Conservation (phyloP, 2,888 invertebrate species). For the Phaedon cochleariae region DNA sequence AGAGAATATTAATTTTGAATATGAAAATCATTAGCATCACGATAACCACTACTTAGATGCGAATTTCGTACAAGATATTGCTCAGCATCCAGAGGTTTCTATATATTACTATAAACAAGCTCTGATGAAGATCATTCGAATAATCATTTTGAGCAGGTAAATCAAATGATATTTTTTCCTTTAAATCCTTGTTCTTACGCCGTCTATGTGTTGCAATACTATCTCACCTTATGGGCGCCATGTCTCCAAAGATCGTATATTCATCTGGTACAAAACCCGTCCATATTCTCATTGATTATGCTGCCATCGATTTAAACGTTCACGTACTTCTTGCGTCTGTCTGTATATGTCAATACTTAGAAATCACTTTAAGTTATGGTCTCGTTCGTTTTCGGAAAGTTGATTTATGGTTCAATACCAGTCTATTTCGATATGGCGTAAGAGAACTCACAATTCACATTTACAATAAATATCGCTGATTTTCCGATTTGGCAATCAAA, state of each 20-base stretch:
- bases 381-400: slow-evolving; percentile 32
- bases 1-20: no score
- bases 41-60: no score
- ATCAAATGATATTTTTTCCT: neutral
- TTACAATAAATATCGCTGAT: neutral
- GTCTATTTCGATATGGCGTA: slow-evolving; percentile 3
- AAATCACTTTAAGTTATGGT: slow-evolving; percentile 17
- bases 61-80: no score
- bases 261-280: slow-evolving; percentile 54
- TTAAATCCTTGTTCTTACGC: neutral
- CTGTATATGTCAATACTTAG: slow-evolving; percentile 39
- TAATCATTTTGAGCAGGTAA: no score
- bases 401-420: slow-evolving; percentile 26
- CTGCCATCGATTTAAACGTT: slow-evolving; percentile 47
- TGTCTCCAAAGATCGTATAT: slow-evolving; percentile 56
- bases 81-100: no score
- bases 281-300: slow-evolving; percentile 56
- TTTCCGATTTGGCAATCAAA: no score
- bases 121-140: no score
- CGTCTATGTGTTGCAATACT: slow-evolving; percentile 37
- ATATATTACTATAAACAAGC: no score
- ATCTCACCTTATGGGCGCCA: slow-evolving; percentile 58
- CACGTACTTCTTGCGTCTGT: slow-evolving; percentile 27
- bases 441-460: neutral
- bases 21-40: no score